Evolutionary conservation across 1,140 invertebrate genomes (phyloP), one percentile per base, ranked within the genome.

Genomic region (Penaeus vannamei): DNA sequence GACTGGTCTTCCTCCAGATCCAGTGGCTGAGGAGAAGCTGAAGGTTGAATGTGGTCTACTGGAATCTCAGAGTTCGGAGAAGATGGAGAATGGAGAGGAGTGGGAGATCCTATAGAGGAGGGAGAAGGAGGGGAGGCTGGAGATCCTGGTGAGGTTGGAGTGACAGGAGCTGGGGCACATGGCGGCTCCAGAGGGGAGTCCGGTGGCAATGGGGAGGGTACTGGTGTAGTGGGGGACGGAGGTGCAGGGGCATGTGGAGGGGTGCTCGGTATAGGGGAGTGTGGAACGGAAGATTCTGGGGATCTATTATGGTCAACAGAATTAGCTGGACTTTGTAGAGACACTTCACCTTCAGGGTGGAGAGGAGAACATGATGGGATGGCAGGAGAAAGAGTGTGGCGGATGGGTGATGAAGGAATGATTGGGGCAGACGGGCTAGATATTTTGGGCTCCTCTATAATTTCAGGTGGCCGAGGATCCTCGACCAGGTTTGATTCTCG

Each of bases 101-200:
- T 72, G 46, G 87, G 87, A 66, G 87, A 89, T 26, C 82, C 87
- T 77, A 89, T 89, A 17, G 87, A 89, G 22, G 87, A 88, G 0
- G 90, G 87, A 23, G 85, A 89, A 26, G 85, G 66, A 1, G 89
- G 89, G 32, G 91, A 90, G 26, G 72, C 84, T 69, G 87, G 82
- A 62, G 90, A 91, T 26, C 62, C 72, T 77, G 87, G 90, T n/a
- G 90, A 91, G 1, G 84, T 85, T 12, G 91, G 91, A 20, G 89
- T 91, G 53, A 90, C 80, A 22, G 89, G 89, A 23, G 91, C 91
- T 32, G 91, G 91, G 59, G 91, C 91, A 87, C 89, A 89, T 32
- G 91, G 91, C 14, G 91, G 91, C 69, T 91, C 89, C 17, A 91
- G 64, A 85, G 87, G 89, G 7, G 91, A 91, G 62, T 90, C 88